These are phyloP conservation scores for Drosophila mettleri DNA, from an alignment of 2,888 invertebrate genomes.

Conservation along the genomic window DNA sequence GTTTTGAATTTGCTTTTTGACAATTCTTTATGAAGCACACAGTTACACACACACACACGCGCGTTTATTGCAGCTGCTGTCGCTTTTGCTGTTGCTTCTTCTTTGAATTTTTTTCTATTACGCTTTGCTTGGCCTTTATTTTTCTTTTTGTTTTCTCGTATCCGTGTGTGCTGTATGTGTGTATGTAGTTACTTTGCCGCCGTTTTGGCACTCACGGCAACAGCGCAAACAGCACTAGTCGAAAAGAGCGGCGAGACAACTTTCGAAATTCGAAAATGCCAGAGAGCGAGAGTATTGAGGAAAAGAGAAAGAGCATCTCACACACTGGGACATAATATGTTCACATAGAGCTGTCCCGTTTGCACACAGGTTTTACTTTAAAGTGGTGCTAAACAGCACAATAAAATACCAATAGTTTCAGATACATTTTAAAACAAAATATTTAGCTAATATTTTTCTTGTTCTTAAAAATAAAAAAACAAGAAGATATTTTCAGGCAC, in stretches of 20 bases:
- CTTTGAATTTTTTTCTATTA: slow-evolving; percentile 49
- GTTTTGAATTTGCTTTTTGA: slow-evolving; percentile 21
- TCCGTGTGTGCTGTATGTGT: slow-evolving; percentile 38
- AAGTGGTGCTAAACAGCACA: slow-evolving; percentile 32
- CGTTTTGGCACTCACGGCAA: slow-evolving; percentile 76
- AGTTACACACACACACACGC: slow-evolving; percentile 13
- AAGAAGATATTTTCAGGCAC: too few relatives aligned
- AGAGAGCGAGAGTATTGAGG: slow-evolving; percentile 20
- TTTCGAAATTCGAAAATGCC: slow-evolving; percentile 75
- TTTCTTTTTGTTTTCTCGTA: slow-evolving; percentile 45
- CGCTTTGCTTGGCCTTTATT: slow-evolving; percentile 56
- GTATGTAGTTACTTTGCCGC: slow-evolving; percentile 77
- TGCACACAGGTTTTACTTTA: slow-evolving; percentile 44
- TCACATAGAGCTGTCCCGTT: slow-evolving; percentile 53
- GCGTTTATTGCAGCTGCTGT: slow-evolving; percentile 29
- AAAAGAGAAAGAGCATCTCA: slow-evolving; percentile 32
- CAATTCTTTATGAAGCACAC: slow-evolving; percentile 26
- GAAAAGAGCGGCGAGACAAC: slow-evolving; percentile 61
- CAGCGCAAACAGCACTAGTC: slow-evolving; percentile 58
- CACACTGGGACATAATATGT: slow-evolving; percentile 25
- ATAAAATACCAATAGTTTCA: slow-evolving; percentile 37
- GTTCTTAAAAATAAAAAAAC: neutral
- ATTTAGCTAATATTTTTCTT: neutral
- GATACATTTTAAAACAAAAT: slow-evolving; percentile 10
- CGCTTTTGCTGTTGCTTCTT: slow-evolving; percentile 62